Base-by-base conservation (phyloP, 2,797 vertebrate species). In the Pogonophryne albipinna region DNA sequence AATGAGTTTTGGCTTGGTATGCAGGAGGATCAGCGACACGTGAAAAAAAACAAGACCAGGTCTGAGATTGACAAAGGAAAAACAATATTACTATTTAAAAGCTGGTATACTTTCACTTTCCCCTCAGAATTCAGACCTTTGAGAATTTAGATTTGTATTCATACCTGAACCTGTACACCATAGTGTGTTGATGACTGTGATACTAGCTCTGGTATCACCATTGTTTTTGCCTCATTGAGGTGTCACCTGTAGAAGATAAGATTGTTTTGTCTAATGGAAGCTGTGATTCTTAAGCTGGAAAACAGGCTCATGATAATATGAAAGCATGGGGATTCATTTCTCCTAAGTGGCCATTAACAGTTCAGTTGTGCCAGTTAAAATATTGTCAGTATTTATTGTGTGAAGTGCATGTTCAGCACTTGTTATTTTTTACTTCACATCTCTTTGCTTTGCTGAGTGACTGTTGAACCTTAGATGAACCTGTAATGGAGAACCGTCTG, bases 311-410 rank as follows among this genome's bases (percentile, higher is more conserved):
- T 53, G 12, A n/a, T 60, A 20, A n/a, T 44, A 34, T 45, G 10
- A 46, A 68, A 52, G 38, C 34, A 49, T 41, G 9, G 44, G n/a
- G 60, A 64, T 67, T 44, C 2, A n/a, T 42, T 58, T 81, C 15
- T 60, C 46, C 27, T 6, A 19, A 72, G 56, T 56, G 27, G 20
- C 66, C 42, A 13, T 64, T 23, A 61, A 17, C 11, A 45, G 19
- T 67, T 74, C 53, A 45, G 60, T 57, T 68, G n/a, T 44, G 6
- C 23, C 31, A 38, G 12, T 34, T 70, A 10, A 71, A 63, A 71
- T 27, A 17, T 45, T 73, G 23, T 31, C 34, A 16, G 49, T 86
- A 84, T 82, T 74, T 85, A 83, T 85, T 65, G 64, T 71, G 59
- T 42, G 15, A 20, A 14, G 63, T 64, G 57, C 44, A 45, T 2